Evolutionary conservation across 2,888 invertebrate species (phyloP).

Genomic region (Cosmia trapezina): DNA sequence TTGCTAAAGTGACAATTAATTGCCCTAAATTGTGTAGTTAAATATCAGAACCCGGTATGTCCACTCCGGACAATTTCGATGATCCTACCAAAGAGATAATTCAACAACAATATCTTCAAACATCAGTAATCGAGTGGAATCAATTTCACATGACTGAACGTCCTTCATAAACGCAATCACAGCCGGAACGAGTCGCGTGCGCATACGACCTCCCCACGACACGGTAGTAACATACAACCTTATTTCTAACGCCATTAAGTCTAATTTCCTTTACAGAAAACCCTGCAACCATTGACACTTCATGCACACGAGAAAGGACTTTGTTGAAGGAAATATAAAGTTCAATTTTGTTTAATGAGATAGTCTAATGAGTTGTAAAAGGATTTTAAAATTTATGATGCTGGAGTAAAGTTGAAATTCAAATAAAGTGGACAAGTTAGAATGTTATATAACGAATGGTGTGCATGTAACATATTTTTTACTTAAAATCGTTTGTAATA

Average conservation of each 20-base stretch:
- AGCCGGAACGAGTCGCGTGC: constrained; percentile 82
- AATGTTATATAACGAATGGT: constrained; percentile 59
- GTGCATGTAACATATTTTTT: constrained; percentile 66
- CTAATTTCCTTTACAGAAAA: constrained; percentile 37
- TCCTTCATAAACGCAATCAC: constrained; percentile 74
- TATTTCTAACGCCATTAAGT: constrained; percentile 42
- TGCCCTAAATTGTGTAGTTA: neutral
- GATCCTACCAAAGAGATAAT: constrained; percentile 27
- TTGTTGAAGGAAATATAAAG: neutral
- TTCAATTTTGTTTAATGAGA: constrained; percentile 21
- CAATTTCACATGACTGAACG: constrained; percentile 79
- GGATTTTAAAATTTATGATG: constrained; percentile 37
- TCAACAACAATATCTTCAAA: constrained; percentile 56
- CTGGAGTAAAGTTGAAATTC: constrained; percentile 48
- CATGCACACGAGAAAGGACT: constrained; percentile 19
- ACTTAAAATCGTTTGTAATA: constrained; percentile 66
- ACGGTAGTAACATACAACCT: constrained; percentile 44
- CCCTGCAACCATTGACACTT: constrained; percentile 1
- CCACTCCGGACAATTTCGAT: neutral
- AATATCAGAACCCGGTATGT: too few species aligned
- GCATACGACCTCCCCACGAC: constrained; percentile 58
- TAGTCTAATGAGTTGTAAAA: neutral
- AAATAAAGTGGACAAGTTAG: constrained; percentile 48
- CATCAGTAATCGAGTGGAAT: constrained; percentile 69
- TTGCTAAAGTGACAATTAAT: neutral